phyloP scores from a whole-genome alignment of 2,113 vertebrate genomes.

The Leptobrachium ailaonicum region DNA sequence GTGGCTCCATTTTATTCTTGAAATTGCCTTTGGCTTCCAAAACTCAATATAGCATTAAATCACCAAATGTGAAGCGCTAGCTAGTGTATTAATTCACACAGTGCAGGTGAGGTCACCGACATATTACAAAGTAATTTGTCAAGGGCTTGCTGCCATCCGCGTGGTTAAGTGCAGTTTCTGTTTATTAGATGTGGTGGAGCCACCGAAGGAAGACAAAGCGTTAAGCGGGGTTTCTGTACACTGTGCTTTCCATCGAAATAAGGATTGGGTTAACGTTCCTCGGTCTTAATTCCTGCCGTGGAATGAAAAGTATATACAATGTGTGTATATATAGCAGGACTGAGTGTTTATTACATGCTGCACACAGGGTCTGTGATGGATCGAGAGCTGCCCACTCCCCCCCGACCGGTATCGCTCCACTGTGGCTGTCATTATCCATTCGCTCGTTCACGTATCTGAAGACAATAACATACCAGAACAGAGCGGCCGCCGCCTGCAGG shows the following conservation, averaged over 20 bases:
- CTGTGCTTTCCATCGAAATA: not conserved
- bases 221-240: not conserved
- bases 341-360: not conserved
- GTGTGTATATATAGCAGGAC: not conserved
- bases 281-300: not conserved
- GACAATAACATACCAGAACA: conserved; percentile 42
- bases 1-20: too few species aligned
- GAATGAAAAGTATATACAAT: not conserved
- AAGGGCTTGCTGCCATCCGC: too few species aligned
- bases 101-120: too few species aligned
- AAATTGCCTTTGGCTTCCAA: too few species aligned
- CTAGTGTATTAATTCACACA: too few species aligned
- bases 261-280: not conserved
- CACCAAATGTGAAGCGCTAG: too few species aligned
- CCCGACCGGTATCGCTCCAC: conserved; percentile 4
- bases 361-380: conserved; percentile 8
- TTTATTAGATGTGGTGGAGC: not conserved
- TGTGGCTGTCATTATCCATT: conserved; percentile 34
- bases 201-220: not conserved
- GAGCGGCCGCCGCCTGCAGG: conserved; percentile 30
- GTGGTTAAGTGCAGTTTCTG: not conserved
- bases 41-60: too few species aligned
- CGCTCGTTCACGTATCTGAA: conserved; percentile 24
- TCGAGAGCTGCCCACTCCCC: not conserved
- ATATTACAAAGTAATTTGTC: too few species aligned